Evolutionary conservation across 2,888 invertebrate species (phyloP).

Genomic region (Lottia gigantea): DNA sequence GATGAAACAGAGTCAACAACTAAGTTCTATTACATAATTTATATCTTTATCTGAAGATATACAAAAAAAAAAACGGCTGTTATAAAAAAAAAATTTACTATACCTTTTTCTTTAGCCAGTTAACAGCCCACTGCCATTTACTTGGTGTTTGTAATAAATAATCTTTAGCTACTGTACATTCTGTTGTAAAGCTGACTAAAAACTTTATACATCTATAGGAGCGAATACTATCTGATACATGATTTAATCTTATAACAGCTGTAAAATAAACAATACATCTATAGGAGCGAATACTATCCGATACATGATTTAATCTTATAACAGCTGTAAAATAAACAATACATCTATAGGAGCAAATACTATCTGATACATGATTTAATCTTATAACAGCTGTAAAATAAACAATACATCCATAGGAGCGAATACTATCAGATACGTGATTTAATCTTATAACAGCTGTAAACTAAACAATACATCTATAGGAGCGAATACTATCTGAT

Average conservation of each 20-base stretch:
- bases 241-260: conserved; percentile 66
- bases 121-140: conserved; percentile 71
- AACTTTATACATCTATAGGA: conserved; percentile 71
- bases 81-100: no score
- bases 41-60: no score
- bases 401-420: conserved; percentile 70
- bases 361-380: conserved; percentile 67
- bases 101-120: conserved; percentile 71
- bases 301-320: conserved; percentile 65
- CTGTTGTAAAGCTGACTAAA: conserved; percentile 68
- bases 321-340: conserved; percentile 59
- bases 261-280: conserved; percentile 64
- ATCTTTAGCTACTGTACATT: conserved; percentile 67
- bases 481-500: conserved; percentile 69
- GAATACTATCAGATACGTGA: conserved; percentile 67
- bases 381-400: conserved; percentile 60
- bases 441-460: conserved; percentile 65
- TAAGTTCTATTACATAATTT: no score
- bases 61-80: no score
- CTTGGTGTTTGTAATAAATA: conserved; percentile 66
- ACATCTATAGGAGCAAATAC: conserved; percentile 70
- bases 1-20: no score
- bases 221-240: conserved; percentile 68
- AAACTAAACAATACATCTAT: conserved; percentile 66
- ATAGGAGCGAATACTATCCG: conserved; percentile 70